Conservation (phyloP, 2,888 invertebrate genomes). For the Caenorhabditis becei region DNA sequence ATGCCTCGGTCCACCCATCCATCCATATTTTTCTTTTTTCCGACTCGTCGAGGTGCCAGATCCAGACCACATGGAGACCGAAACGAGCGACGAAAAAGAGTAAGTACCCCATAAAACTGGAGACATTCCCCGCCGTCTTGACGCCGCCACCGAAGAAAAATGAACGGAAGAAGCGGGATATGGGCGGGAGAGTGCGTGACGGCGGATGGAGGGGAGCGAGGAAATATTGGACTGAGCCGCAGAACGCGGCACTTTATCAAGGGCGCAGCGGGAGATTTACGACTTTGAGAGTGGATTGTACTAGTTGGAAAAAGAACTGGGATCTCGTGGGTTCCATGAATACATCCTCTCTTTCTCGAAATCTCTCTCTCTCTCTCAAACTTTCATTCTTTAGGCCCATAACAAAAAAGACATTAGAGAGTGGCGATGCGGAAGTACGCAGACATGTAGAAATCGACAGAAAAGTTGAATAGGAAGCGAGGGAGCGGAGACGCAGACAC, state of each 20-base stretch:
- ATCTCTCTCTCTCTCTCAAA: neutral
- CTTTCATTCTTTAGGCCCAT: neutral
- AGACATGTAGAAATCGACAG: neutral
- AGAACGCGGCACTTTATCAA: conserved; percentile 3
- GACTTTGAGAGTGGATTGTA: neutral
- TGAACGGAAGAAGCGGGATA: conserved; percentile 35
- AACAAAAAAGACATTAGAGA: neutral
- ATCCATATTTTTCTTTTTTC: neutral
- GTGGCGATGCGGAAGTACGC: conserved; percentile 1
- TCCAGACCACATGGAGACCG: conserved; percentile 15
- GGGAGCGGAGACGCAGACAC: too few species aligned
- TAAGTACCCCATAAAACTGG: conserved; percentile 55
- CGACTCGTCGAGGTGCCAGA: conserved; percentile 12
- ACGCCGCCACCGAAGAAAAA: conserved; percentile 34
- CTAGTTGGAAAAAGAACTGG: neutral
- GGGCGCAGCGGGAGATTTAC: neutral
- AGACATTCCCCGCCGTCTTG: conserved; percentile 42
- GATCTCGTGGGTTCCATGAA: neutral
- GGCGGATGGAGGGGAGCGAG: neutral
- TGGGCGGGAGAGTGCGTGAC: conserved; percentile 8
- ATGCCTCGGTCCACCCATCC: too few species aligned
- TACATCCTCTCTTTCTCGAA: neutral
- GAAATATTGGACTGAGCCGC: neutral
- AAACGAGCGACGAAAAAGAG: conserved; percentile 25
- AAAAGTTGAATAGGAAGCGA: neutral